phyloP scores from a whole-genome alignment of 2,113 vertebrate species.

The Pomatorhinus ruficollis region DNA sequence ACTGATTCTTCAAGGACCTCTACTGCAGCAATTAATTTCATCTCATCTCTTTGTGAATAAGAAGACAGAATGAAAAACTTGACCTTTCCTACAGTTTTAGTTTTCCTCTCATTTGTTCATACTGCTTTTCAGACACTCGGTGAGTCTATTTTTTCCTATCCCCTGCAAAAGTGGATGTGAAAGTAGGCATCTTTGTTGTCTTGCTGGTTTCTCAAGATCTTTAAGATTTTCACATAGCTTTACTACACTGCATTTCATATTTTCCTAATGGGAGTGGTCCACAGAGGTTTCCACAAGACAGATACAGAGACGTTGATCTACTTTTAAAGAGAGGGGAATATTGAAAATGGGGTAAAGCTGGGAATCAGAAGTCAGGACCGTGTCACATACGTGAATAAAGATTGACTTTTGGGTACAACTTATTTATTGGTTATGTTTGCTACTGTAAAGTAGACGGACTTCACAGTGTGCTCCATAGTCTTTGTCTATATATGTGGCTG shows the following conservation, averaged over 20 bases:
- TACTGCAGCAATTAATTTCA: neutral
- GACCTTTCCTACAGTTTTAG: neutral
- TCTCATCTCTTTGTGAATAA: neutral
- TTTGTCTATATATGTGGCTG: neutral
- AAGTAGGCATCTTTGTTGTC: neutral
- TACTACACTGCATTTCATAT: neutral
- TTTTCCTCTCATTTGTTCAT: neutral
- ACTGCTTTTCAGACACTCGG: neutral
- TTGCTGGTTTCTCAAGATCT: neutral
- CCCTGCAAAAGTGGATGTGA: neutral
- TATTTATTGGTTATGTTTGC: neutral
- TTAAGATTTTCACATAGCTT: neutral
- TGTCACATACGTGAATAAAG: neutral
- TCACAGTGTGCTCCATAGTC: neutral
- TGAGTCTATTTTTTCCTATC: constrained; percentile 25
- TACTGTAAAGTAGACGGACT: neutral
- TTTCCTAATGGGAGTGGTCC: neutral
- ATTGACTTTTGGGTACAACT: neutral
- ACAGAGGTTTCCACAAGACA: neutral
- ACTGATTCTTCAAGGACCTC: neutral
- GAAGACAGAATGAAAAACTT: constrained; percentile 41
- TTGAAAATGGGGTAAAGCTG: neutral
- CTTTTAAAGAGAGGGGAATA: neutral
- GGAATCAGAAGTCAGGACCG: neutral
- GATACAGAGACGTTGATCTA: neutral